A percentile compares a stretch with the other conserved stretches of the same genome.
These are phyloP conservation scores for Sylvilagus floridanus DNA, from an alignment of 2,797 vertebrate species.

Conservation along the genomic window DNA sequence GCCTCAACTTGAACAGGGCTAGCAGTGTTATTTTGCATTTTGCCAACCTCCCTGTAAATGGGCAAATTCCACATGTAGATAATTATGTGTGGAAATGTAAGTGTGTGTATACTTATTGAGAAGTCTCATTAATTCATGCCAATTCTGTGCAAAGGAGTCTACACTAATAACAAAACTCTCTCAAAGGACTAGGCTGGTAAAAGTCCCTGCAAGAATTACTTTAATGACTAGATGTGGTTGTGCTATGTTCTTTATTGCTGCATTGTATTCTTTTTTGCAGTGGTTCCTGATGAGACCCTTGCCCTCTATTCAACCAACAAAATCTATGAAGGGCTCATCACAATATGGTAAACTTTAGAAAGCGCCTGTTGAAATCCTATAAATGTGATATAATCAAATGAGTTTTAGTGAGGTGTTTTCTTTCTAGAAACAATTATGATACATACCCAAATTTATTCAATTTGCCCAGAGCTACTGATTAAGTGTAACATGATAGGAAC, in stretches of 20 bases:
- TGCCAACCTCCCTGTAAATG: neutral
- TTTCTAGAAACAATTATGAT: neutral
- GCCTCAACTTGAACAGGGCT: neutral
- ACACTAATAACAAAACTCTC: neutral
- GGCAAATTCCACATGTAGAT: neutral
- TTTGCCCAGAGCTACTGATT: neutral
- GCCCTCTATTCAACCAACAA: neutral
- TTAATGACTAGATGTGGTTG: neutral
- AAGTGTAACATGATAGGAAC: neutral
- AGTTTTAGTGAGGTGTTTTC: neutral
- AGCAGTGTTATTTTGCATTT: constrained; percentile 13
- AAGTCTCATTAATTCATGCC: constrained; percentile 6
- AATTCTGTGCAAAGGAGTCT: constrained; percentile 44
- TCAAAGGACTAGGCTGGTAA: constrained; percentile 15
- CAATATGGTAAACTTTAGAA: neutral
- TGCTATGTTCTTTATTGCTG: neutral
- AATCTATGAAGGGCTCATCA: neutral
- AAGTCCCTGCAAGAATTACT: neutral
- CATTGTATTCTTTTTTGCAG: neutral
- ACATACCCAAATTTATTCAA: neutral
- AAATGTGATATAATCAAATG: constrained; percentile 16
- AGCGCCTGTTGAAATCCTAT: neutral
- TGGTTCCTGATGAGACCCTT: neutral
- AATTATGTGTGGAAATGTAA: neutral
- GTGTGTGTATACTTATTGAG: neutral